Evolutionary conservation across 1,140 invertebrate species (phyloP), one percentile per base, ranked within the genome.

Genomic region (Panagrolaimus sp.): DNA sequence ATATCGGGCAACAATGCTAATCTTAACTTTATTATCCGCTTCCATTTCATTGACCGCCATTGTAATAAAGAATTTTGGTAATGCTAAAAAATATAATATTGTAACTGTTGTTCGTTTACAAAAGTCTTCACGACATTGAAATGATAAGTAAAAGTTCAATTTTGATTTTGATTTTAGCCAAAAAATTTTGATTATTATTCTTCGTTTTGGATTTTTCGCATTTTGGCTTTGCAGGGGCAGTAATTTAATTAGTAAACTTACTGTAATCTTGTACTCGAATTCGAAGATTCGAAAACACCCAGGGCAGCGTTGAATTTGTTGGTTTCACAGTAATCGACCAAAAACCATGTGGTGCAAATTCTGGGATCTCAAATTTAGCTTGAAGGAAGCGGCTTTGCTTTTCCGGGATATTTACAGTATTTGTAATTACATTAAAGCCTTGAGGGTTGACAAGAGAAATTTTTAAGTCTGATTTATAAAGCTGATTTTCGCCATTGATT

Each of bases 1-100:
- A 20, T 57, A 57, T 20, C n/a, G 11, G 4, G 51, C 51, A 11
- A 25, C n/a, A 11, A 57, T 16, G 51, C 20, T 57, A 27, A 57
- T 20, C 2, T 57, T 57, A 1, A 27, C 51, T 25, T 57, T 20
- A 0, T 57, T 20, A 25, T 20, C 20, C 4, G 51, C 51, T 57
- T 57, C 27, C 51, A 3, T 20, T 57, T 57, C 11, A 20, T 14
- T 20, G n/a, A 38, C 31, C 31, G 2, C 31, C 31, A 31, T 62
- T 5, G 51, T 16, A 27, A 57, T 57, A 1, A 57, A 57, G 51
- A 57, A 25, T 57, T 57, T 57, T 57, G 51, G 51, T 16, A 48
- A 38, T 66, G n/a, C 44, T 48, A 16, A 48, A 66, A 47, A 1
- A 5, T 9, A 2, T 5, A n/a, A 62, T 5, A 31, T 27, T 4